Evolutionary conservation across 2,113 vertebrate species (phyloP), one percentile per base, ranked within the genome.

Genomic region (Rhinolophus sinicus): DNA sequence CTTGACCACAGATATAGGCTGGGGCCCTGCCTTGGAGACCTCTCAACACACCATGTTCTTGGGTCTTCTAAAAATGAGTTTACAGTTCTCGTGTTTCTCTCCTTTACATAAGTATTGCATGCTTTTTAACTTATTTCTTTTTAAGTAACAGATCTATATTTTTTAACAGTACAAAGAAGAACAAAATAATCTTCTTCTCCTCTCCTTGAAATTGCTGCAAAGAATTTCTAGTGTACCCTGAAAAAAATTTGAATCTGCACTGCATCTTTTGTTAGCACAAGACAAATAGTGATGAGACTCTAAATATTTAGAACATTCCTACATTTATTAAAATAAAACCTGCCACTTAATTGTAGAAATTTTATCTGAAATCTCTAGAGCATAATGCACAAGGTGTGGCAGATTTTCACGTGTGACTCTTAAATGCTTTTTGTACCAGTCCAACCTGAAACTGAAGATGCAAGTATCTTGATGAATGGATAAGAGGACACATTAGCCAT

Each of bases 341-440:
- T 65, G 33, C 2, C 47, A 81, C 47, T 47, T 73, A 26, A 88
- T 80, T 88, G 60, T 26, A 52, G n/a, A 65, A 60, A 73, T 87
- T 64, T 75, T 83, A 52, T 40, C 64, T 95, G 64, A 95, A 72
- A 90, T 83, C 38, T 90, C 69, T 82, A 69, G 47, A 64, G 26
- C 47, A 64, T 70, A 75, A 64, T 75, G 28, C 28, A 77, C 6
- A 70, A 84, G 14, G 2, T 35, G 1, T 91, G 24, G 21, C n/a
- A 60, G 64, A 90, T 90, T 92, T 92, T 92, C 56, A 70, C 3
- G 26, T 4, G 6, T 70, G 69, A 18, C 3, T 95, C 30, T 62
- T 75, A 92, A 92, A n/a, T 52, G 14, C 13, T 83, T 86, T 80
- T 81, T 62, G 24, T 30, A 18, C 28, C 22, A 69, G 3, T 56